These are phyloP conservation scores for Apis florea DNA, from an alignment of 1,140 invertebrate species.

Conservation along the genomic window DNA sequence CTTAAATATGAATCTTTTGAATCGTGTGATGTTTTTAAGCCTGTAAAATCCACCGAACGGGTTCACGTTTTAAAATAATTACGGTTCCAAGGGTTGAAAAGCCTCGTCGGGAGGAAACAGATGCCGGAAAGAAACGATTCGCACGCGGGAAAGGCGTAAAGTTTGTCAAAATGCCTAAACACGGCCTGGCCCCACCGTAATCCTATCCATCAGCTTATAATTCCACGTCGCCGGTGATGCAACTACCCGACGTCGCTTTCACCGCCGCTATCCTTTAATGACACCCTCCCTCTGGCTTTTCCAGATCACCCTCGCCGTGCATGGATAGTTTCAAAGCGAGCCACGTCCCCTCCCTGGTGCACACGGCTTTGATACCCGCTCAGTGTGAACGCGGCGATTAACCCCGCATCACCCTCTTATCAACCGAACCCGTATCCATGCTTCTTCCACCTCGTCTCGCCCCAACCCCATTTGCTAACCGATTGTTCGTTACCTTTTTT, in stretches of 20 bases:
- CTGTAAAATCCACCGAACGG: too few relatives aligned
- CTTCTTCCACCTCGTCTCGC: constrained; percentile 49
- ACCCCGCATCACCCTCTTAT: constrained; percentile 69
- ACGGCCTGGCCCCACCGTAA: constrained; percentile 6
- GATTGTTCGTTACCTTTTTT: constrained; percentile 21
- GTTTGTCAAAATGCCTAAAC: constrained; percentile 43
- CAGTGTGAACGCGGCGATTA: constrained; percentile 72
- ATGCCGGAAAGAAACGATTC: too few relatives aligned
- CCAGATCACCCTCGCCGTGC: constrained; percentile 33
- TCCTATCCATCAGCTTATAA: constrained; percentile 44
- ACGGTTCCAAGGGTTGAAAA: too few relatives aligned
- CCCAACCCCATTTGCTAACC: constrained; percentile 33
- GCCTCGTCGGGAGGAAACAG: too few relatives aligned
- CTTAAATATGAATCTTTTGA: too few relatives aligned
- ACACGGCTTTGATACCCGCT: constrained; percentile 66
- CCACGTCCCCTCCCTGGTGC: constrained; percentile 30
- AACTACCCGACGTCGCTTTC: constrained; percentile 36
- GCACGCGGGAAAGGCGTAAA: too few relatives aligned
- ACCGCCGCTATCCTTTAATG: constrained; percentile 41
- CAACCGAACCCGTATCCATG: constrained; percentile 58
- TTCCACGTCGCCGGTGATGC: constrained; percentile 37
- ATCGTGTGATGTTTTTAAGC: too few relatives aligned
- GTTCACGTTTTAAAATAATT: too few relatives aligned
- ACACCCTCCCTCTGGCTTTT: constrained; percentile 41
- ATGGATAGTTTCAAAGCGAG: constrained; percentile 40